Conservation (phyloP, 2,113 vertebrate species). For the Fregetta grallaria region DNA sequence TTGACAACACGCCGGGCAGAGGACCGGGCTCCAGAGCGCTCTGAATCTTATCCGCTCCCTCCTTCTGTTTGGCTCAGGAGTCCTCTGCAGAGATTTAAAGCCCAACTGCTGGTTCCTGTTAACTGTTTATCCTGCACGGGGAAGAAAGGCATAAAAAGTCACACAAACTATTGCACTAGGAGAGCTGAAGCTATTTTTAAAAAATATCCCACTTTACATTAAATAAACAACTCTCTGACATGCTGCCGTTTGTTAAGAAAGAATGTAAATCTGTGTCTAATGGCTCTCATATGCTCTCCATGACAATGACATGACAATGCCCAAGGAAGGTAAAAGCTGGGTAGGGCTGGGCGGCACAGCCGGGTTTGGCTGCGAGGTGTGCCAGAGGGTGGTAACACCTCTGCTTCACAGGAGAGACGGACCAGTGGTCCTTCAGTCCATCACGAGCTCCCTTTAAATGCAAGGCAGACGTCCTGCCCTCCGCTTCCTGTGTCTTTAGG, state of each 20-base stretch:
- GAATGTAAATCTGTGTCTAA: conserved; percentile 47
- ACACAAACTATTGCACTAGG: not conserved
- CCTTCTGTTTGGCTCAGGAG: not conserved
- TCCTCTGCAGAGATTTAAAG: not conserved
- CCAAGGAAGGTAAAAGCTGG: conserved; percentile 35
- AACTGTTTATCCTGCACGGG: conserved; percentile 18
- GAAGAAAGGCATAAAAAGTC: conserved; percentile 36
- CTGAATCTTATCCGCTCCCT: not conserved
- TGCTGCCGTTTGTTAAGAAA: conserved; percentile 19
- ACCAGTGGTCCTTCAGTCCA: not conserved
- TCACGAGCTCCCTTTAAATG: not conserved
- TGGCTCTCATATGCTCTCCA: not conserved
- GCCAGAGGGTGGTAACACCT: not conserved
- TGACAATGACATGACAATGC: not conserved
- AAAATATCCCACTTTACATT: conserved; percentile 21
- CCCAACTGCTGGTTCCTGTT: not conserved
- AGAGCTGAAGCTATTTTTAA: not conserved
- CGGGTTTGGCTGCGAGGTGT: not conserved
- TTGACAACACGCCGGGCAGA: not conserved
- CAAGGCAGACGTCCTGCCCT: not conserved
- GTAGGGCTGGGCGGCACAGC: not conserved
- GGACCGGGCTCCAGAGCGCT: not conserved
- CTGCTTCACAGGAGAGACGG: not conserved
- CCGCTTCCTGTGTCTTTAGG: not conserved
- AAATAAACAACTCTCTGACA: conserved; percentile 52